Percentiles rank a stretch among this genome's conserved stretches.
phyloP scores from a whole-genome alignment of 2,888 invertebrate species.

The Vesta saturnalis region DNA sequence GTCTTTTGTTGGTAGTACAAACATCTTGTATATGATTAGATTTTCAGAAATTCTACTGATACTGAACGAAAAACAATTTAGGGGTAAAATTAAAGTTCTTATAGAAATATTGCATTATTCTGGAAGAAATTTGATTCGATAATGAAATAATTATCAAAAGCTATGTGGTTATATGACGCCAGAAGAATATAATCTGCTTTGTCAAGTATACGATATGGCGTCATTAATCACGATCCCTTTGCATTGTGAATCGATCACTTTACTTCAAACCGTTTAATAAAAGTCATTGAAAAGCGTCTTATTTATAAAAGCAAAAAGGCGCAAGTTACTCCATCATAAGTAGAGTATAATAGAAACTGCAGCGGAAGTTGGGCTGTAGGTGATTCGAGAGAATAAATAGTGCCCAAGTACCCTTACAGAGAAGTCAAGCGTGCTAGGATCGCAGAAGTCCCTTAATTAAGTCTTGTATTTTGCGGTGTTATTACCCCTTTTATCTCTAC shows the following conservation, averaged over 20 bases:
- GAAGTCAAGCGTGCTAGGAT: conserved; percentile 34
- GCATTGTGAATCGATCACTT: background rate
- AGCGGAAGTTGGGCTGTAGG: conserved; percentile 25
- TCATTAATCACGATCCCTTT: background rate
- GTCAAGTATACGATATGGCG: too few species aligned
- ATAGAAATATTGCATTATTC: too few species aligned
- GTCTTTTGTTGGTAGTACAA: too few species aligned
- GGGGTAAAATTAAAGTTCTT: too few species aligned
- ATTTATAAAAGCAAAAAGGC: background rate
- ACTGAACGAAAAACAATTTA: too few species aligned
- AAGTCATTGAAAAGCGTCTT: background rate
- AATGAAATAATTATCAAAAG: too few species aligned
- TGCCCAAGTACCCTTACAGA: conserved; percentile 29
- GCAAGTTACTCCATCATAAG: conserved; percentile 5
- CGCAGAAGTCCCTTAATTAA: conserved; percentile 43
- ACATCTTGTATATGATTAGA: too few species aligned
- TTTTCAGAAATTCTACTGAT: too few species aligned
- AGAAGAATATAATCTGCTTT: too few species aligned
- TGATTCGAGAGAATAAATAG: conserved; percentile 31
- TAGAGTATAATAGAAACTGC: conserved; percentile 19
- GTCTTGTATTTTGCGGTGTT: conserved; percentile 43
- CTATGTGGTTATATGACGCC: too few species aligned
- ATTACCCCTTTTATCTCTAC: conserved; percentile 43
- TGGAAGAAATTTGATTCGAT: too few species aligned
- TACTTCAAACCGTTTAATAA: background rate